phyloP scores from a whole-genome alignment of 2,888 invertebrate genomes.

The Sesamia inferens region DNA sequence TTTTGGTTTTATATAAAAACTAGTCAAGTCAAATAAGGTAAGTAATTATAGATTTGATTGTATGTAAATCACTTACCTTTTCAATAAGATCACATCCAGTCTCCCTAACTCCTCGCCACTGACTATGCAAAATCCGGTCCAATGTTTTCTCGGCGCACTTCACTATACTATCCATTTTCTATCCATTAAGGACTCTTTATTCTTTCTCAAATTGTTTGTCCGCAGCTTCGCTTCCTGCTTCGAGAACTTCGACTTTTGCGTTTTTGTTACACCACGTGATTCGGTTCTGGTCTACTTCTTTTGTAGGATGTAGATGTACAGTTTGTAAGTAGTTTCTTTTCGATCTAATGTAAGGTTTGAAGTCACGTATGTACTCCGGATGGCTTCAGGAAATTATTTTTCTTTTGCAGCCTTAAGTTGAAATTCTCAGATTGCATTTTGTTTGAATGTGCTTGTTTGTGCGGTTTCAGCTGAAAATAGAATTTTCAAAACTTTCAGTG shows the following conservation, averaged over 20 bases:
- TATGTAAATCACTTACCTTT: background rate
- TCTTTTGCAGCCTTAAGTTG: background rate
- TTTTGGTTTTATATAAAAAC: background rate
- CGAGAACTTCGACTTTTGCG: slow-evolving; percentile 41
- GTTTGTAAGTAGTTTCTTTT: slow-evolving; percentile 42
- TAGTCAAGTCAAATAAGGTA: background rate
- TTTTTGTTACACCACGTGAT: slow-evolving; percentile 49
- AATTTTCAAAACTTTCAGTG: background rate
- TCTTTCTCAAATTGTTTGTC: slow-evolving; percentile 82
- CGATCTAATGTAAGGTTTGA: slow-evolving; percentile 18
- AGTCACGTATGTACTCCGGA: slow-evolving; percentile 27
- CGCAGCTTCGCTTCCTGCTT: slow-evolving; percentile 62
- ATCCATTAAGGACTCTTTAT: slow-evolving; percentile 86
- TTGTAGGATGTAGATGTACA: slow-evolving; percentile 30
- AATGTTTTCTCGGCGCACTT: slow-evolving; percentile 77
- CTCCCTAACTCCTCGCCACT: slow-evolving; percentile 62
- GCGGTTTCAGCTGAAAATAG: background rate
- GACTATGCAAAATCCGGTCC: slow-evolving; percentile 85
- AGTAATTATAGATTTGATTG: background rate
- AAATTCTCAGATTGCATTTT: slow-evolving; percentile 7
- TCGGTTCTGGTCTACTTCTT: slow-evolving; percentile 51
- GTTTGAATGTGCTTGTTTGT: slow-evolving; percentile 26
- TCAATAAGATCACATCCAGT: slow-evolving; percentile 26
- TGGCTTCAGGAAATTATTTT: slow-evolving; percentile 22
- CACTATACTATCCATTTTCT: slow-evolving; percentile 85